Evolutionary conservation across 1,140 invertebrate genomes (phyloP).

Genomic region (Oppia nitens): DNA sequence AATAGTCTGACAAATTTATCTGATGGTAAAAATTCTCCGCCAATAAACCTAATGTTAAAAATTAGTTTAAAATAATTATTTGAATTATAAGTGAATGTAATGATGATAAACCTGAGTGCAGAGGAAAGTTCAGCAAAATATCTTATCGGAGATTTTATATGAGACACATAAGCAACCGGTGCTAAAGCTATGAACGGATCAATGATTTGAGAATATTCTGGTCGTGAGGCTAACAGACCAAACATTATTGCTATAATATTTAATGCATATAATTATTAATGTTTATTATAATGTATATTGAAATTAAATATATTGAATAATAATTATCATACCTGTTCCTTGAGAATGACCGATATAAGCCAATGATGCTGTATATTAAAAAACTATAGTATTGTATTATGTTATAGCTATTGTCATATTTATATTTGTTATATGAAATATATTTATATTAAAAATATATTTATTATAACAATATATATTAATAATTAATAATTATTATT

Average conservation of each 20-base stretch:
- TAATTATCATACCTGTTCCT: too few species aligned
- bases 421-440: too few species aligned
- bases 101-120: neutral
- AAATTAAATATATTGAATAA: too few species aligned
- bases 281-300: too few species aligned
- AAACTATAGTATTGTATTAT: too few species aligned
- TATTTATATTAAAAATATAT: neutral
- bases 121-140: neutral
- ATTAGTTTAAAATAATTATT: too few species aligned
- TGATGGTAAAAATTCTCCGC: constrained; percentile 10
- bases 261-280: too few species aligned
- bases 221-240: constrained; percentile 39
- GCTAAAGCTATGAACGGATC: constrained; percentile 42
- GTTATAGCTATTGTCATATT: too few species aligned
- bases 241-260: constrained; percentile 42
- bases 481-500: neutral
- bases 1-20: neutral
- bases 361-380: constrained; percentile 29
- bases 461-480: neutral
- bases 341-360: constrained; percentile 47
- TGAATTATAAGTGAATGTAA: too few species aligned
- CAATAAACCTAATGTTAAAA: neutral
- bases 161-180: constrained; percentile 49
- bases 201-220: constrained; percentile 44
- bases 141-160: constrained; percentile 44